These are phyloP conservation scores for Catharus fuscescens DNA, from an alignment of 2,113 vertebrate species.

Conservation along the genomic window DNA sequence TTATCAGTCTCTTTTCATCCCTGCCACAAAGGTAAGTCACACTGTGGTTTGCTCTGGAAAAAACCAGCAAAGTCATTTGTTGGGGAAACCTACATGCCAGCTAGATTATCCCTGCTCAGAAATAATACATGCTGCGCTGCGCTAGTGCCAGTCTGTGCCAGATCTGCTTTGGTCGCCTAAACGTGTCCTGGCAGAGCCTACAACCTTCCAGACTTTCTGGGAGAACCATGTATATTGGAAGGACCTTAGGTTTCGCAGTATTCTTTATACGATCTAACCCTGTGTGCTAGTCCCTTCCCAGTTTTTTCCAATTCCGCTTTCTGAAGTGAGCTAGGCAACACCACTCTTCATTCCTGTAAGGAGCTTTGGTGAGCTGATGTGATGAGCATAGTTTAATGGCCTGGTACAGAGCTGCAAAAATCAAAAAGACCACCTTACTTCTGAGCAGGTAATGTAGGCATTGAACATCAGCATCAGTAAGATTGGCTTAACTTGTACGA, in stretches of 20 bases:
- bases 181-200: neutral
- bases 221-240: fast-evolving
- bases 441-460: neutral
- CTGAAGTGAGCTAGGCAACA: neutral
- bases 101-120: neutral
- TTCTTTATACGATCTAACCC: neutral
- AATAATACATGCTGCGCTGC: neutral
- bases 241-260: neutral
- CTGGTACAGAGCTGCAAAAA: neutral
- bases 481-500: neutral
- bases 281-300: neutral
- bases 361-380: neutral
- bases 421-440: neutral
- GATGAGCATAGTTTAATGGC: neutral
- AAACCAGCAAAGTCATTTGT: neutral
- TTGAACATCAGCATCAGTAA: neutral
- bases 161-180: neutral
- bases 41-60: neutral
- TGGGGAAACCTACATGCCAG: neutral
- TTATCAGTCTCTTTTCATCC: neutral
- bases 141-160: neutral
- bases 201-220: neutral
- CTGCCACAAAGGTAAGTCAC: neutral
- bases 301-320: neutral
- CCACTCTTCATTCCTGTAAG: neutral